phyloP scores from a whole-genome alignment of 2,888 invertebrate genomes.

The Taenaris catops region DNA sequence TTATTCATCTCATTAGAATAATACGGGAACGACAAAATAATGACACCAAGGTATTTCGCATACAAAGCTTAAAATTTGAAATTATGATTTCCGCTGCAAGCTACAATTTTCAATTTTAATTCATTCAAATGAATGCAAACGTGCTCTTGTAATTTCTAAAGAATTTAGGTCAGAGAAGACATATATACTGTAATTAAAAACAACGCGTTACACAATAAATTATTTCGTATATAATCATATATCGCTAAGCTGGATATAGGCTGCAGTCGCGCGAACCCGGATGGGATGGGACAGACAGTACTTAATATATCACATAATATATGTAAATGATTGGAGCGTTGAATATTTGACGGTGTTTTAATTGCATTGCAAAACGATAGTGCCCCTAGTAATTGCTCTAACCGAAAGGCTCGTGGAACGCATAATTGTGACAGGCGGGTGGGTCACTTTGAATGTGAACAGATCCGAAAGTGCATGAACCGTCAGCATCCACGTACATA shows the following conservation, averaged over 20 bases:
- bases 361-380: no score
- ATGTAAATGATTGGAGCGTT: no score
- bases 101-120: constrained; percentile 24
- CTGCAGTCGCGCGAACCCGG: no score
- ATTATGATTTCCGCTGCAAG: constrained; percentile 25
- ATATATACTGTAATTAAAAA: no score
- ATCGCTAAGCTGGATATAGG: no score
- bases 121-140: constrained; percentile 26
- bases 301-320: no score
- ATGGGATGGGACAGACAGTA: no score
- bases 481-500: constrained; percentile 1
- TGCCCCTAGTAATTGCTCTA: constrained; percentile 14
- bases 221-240: no score
- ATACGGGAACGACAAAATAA: constrained; percentile 8
- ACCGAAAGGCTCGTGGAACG: constrained; percentile 7
- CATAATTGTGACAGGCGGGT: constrained; percentile 20
- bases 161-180: constrained; percentile 8
- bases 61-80: constrained; percentile 25
- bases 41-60: constrained; percentile 11
- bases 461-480: constrained; percentile 15
- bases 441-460: constrained; percentile 5
- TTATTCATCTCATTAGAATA: constrained; percentile 12
- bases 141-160: constrained; percentile 19
- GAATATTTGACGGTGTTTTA: no score
- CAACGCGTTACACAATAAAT: no score